Percentiles rank a stretch among this genome's conserved stretches.
phyloP scores from a whole-genome alignment of 1,140 invertebrate species.

The Venustaconcha ellipsiformis region DNA sequence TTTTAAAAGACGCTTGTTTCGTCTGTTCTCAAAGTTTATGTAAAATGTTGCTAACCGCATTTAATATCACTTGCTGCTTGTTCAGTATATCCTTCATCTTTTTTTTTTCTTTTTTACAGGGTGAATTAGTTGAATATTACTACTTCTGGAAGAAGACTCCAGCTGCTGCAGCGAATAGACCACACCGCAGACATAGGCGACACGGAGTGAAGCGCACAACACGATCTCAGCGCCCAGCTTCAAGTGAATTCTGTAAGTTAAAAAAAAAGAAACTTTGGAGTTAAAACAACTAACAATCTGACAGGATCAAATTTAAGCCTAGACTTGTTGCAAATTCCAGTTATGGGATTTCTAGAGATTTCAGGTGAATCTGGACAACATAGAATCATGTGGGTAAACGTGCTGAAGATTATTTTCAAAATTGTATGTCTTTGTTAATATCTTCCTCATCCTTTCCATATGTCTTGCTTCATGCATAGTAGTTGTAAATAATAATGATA shows the following conservation, averaged over 20 bases:
- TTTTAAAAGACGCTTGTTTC: not conserved
- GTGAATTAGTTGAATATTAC: slow-evolving; percentile 98
- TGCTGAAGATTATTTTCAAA: too few relatives aligned
- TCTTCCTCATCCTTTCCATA: too few relatives aligned
- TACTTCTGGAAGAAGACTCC: slow-evolving; percentile 99
- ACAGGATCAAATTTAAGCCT: not conserved
- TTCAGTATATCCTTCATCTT: not conserved
- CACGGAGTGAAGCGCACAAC: slow-evolving; percentile 83
- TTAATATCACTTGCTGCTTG: not conserved
- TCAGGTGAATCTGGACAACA: too few relatives aligned
- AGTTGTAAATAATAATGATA: too few relatives aligned
- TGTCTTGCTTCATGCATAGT: too few relatives aligned
- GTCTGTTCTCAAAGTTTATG: not conserved
- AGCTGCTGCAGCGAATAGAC: slow-evolving; percentile 87
- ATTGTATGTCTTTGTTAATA: too few relatives aligned
- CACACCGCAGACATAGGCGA: slow-evolving; percentile 87
- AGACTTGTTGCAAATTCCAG: too few relatives aligned
- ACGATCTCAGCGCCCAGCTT: slow-evolving; percentile 56
- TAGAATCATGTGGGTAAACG: too few relatives aligned
- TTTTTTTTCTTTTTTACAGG: slow-evolving; percentile 72
- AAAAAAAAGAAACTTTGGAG: not conserved
- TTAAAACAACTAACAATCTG: not conserved
- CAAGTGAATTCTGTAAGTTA: slow-evolving; percentile 63
- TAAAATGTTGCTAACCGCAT: not conserved
- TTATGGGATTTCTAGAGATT: too few relatives aligned